Evolutionary conservation across 2,113 vertebrate species (phyloP), one percentile per base, ranked within the genome.

Genomic region (Pimephales promelas): DNA sequence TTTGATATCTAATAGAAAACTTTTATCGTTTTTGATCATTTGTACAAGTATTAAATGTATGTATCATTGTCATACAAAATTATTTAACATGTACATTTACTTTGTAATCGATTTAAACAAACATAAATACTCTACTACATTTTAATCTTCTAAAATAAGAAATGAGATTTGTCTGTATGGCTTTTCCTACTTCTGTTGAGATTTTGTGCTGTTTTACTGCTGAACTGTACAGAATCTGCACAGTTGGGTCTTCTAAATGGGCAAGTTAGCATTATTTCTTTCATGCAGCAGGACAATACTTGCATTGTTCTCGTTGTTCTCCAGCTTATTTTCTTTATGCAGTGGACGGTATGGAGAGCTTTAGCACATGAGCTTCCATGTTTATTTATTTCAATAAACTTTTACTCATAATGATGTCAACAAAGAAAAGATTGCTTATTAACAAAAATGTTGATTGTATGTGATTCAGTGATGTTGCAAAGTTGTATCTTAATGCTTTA

Each of bases 261-360:
- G 26, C 54, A 43, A 26, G 28, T 76, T 76, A 57, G 74, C 54
- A 16, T 59, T 57, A 77, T 59, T 36, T 16, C 28, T 34, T 28
- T 34, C 28, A 26, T 77, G 73, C n/a, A 76, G 10, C 18, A 36
- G 20, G 40, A 57, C 52, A 77, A 18, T 40, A 22, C 20, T n/a
- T n/a, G 36, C 36, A 71, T 71, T 71, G 54, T 36, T 40, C 16
- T 34, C 2, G 10, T 24, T 76, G 74, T 77, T 77, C 54, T 77
- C 31, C 52, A 59, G 52, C 52, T 75, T 34, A 75, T 34, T 31
- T 9, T 77, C 52, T 77, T 57, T 24, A 31, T 31, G 10, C 5
- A 1, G 49, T 11, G 10, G 20, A 72, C 40, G 14, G 47, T n/a
- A 47, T 7, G 22, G n/a, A 40, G 11, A 77, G 74, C 71, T 28